phyloP scores from a whole-genome alignment of 2,113 vertebrate species.

The Sylvietta virens region DNA sequence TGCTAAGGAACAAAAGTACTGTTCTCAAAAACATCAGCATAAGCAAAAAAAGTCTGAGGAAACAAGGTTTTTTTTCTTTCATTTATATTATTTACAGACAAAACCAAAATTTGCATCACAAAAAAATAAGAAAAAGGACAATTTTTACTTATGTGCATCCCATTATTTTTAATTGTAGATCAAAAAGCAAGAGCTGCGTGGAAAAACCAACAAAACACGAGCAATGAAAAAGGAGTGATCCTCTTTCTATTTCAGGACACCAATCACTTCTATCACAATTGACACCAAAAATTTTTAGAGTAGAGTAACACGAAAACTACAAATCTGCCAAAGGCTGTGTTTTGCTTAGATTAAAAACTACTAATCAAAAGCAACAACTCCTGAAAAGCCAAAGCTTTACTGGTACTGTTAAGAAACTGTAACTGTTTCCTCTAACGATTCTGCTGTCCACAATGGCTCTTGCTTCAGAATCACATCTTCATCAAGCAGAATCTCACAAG shows the following conservation, averaged over 20 bases:
- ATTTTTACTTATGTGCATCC: not conserved
- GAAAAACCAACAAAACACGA: not conserved
- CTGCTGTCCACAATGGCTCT: not conserved
- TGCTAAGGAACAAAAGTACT: not conserved
- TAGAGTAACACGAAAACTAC: not conserved
- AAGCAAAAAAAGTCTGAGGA: not conserved
- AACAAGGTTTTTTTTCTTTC: not conserved
- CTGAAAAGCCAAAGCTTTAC: not conserved
- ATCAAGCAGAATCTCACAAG: not conserved
- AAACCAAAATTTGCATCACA: not conserved
- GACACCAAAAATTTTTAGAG: not conserved
- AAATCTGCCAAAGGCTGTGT: not conserved
- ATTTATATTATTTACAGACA: not conserved
- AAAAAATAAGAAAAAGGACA: not conserved
- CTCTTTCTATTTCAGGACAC: not conserved
- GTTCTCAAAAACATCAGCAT: not conserved
- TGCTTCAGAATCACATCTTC: not conserved
- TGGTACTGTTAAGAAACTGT: not conserved
- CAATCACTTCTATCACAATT: not conserved
- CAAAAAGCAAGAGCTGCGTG: not conserved
- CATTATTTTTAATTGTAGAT: not conserved
- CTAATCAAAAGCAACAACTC: not conserved
- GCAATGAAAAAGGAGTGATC: not conserved
- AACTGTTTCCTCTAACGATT: not conserved
- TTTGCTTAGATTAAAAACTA: not conserved